phyloP scores from a whole-genome alignment of 2,888 invertebrate species.

The Xestia sexstrigata region DNA sequence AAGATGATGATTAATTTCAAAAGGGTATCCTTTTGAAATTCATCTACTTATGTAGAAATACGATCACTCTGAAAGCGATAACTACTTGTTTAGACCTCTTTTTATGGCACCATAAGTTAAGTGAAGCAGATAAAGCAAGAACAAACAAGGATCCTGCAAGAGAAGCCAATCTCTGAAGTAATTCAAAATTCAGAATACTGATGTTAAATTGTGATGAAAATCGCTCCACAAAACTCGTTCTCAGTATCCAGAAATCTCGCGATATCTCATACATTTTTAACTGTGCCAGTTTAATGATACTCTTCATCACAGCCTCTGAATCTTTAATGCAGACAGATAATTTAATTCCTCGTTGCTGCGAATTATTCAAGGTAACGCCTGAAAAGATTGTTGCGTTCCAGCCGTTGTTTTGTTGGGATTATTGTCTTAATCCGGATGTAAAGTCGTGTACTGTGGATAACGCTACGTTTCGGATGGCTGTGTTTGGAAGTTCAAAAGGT shows the following conservation, averaged over 20 bases:
- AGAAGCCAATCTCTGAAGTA: background rate
- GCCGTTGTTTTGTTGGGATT: slow-evolving; percentile 55
- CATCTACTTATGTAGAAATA: background rate
- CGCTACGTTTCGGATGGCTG: background rate
- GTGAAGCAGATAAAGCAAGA: background rate
- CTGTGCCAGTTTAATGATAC: slow-evolving; percentile 51
- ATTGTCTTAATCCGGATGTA: slow-evolving; percentile 63
- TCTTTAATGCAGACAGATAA: slow-evolving; percentile 68
- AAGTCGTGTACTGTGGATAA: slow-evolving; percentile 41
- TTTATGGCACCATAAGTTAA: no score
- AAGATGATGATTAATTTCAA: background rate
- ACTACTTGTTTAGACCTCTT: background rate
- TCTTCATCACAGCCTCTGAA: slow-evolving; percentile 61
- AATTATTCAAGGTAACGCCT: slow-evolving; percentile 69
- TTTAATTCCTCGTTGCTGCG: slow-evolving; percentile 68
- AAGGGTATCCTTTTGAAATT: background rate
- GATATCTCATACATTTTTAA: slow-evolving; percentile 63
- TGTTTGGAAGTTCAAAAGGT: slow-evolving; percentile 22
- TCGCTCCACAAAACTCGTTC: slow-evolving; percentile 25
- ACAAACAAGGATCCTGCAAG: background rate
- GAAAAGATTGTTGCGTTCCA: slow-evolving; percentile 55
- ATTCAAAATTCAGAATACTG: slow-evolving; percentile 28
- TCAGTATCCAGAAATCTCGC: slow-evolving; percentile 44
- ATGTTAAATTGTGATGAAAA: slow-evolving; percentile 25
- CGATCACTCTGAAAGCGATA: background rate